phyloP scores from a whole-genome alignment of 2,888 invertebrate species.

The Slavum lentiscoides region DNA sequence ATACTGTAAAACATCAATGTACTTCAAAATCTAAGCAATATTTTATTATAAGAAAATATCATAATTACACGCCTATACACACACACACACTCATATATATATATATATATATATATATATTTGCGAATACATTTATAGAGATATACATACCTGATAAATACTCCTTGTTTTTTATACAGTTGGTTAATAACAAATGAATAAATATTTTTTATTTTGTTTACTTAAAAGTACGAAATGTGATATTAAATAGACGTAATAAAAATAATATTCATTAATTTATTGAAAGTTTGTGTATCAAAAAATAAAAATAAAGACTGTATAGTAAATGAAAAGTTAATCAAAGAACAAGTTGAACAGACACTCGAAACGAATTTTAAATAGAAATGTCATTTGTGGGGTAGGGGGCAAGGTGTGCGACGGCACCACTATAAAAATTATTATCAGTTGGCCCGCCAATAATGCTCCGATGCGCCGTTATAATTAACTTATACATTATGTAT shows the following conservation, averaged over 20 bases:
- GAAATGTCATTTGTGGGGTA: no score
- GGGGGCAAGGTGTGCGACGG: no score
- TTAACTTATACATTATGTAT: no score
- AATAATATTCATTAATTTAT: not conserved
- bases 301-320: not conserved
- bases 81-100: not conserved
- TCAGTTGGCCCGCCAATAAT: no score
- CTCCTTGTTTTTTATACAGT: slow-evolving; percentile 29
- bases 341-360: no score
- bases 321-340: not conserved
- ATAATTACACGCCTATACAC: not conserved
- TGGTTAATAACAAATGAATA: slow-evolving; percentile 34
- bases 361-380: no score
- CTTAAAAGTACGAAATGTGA: not conserved
- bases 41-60: slow-evolving; percentile 34
- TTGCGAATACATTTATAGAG: slow-evolving; percentile 13
- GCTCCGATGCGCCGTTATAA: no score
- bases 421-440: no score
- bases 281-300: not conserved
- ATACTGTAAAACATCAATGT: slow-evolving; percentile 3
- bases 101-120: slow-evolving; percentile 14
- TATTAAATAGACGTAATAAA: not conserved
- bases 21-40: slow-evolving; percentile 43
- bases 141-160: slow-evolving; percentile 17
- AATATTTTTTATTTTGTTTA: slow-evolving; percentile 41